phyloP scores from a whole-genome alignment of 2,797 vertebrate species.

The Sciaenops ocellatus region DNA sequence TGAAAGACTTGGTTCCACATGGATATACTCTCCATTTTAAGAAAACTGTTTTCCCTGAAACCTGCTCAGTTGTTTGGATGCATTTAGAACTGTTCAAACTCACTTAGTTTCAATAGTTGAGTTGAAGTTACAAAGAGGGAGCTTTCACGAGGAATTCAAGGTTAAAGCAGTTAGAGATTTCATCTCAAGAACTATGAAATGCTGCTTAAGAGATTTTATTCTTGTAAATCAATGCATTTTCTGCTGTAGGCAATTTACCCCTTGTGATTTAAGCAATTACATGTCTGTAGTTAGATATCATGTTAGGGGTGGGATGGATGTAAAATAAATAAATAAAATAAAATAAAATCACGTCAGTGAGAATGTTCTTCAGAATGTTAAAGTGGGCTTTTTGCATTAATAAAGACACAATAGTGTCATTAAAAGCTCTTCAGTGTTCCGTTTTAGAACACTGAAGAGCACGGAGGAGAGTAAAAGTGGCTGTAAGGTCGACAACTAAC shows the following conservation, averaged over 20 bases:
- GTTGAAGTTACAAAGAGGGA: not conserved
- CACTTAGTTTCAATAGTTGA: not conserved
- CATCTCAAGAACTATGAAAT: too few species aligned
- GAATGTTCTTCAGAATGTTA: not conserved
- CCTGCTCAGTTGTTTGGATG: not conserved
- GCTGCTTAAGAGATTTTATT: not conserved
- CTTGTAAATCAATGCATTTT: not conserved
- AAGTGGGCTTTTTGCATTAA: not conserved
- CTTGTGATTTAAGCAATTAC: not conserved
- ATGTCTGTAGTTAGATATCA: not conserved
- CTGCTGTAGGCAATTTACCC: not conserved
- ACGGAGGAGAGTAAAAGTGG: not conserved
- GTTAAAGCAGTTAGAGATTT: not conserved
- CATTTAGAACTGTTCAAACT: not conserved
- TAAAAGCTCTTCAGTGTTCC: not conserved
- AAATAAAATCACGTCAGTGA: not conserved
- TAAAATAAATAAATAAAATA: not conserved
- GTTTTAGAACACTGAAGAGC: too few species aligned
- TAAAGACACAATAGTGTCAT: not conserved
- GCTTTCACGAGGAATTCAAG: not conserved
- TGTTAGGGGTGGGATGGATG: not conserved
- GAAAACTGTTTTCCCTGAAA: not conserved
- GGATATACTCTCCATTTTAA: not conserved
- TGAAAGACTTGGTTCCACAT: not conserved
- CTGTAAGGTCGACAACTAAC: not conserved